Conservation (phyloP, 2,888 invertebrate species). For the Chrysina gloriosa region DNA sequence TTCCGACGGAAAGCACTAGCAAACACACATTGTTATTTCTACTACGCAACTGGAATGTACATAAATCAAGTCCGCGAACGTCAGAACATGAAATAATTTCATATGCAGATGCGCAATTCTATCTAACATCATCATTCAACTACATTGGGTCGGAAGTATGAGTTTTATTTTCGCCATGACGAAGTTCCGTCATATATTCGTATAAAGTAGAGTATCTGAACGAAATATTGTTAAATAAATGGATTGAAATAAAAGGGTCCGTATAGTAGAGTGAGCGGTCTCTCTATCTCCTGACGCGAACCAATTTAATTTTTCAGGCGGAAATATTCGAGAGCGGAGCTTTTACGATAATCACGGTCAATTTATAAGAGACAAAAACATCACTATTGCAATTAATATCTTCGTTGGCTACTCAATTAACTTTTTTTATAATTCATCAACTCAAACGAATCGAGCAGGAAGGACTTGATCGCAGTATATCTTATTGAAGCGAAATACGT, state of each 20-base stretch:
- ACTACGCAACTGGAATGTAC: constrained; percentile 2
- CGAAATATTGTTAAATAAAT: constrained; percentile 37
- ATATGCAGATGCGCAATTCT: constrained; percentile 28
- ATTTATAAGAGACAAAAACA: constrained; percentile 24
- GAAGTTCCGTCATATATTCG: background rate
- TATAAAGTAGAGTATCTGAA: constrained; percentile 24
- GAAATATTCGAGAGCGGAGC: constrained; percentile 5
- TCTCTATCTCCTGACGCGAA: constrained; percentile 24
- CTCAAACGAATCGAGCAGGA: too few relatives aligned
- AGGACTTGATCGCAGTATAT: too few relatives aligned
- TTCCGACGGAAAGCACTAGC: too few relatives aligned
- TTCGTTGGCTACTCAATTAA: background rate
- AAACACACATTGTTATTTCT: constrained; percentile 5
- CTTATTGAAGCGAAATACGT: too few relatives aligned
- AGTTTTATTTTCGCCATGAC: constrained; percentile 26
- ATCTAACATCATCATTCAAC: constrained; percentile 29
- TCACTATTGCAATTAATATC: constrained; percentile 18
- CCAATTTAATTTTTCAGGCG: constrained; percentile 33
- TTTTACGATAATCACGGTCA: constrained; percentile 19
- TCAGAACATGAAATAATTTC: constrained; percentile 34
- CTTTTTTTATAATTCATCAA: background rate
- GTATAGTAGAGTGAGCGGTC: constrained; percentile 21
- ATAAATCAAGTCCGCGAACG: constrained; percentile 20
- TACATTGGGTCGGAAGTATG: constrained; percentile 20
- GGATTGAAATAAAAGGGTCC: constrained; percentile 30